Evolutionary conservation across 2,797 vertebrate genomes (phyloP).

Genomic region (Ctenochaetus hawaiiensis): DNA sequence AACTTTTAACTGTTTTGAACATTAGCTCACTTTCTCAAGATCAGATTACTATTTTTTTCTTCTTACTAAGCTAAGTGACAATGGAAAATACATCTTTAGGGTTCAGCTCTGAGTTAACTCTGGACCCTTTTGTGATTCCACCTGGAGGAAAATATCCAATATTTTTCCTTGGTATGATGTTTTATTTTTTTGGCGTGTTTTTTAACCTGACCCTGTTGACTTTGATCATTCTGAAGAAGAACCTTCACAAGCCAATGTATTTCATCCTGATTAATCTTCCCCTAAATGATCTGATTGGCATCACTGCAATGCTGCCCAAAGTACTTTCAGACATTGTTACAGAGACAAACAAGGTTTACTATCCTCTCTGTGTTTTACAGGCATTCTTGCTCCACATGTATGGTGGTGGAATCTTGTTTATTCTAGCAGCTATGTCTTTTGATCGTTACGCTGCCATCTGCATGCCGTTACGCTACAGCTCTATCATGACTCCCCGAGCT

Average conservation of each 20-base stretch:
- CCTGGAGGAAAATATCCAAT: conserved; percentile 77
- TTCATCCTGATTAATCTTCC: conserved; percentile 82
- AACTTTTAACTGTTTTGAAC: neutral
- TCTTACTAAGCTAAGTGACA: neutral
- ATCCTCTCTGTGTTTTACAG: conserved; percentile 83
- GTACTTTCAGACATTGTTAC: conserved; percentile 74
- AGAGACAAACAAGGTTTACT: conserved; percentile 68
- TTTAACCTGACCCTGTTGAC: conserved; percentile 81
- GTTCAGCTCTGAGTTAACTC: conserved; percentile 65
- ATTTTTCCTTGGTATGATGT: conserved; percentile 72
- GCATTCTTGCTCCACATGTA: conserved; percentile 86
- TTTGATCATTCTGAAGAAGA: conserved; percentile 74
- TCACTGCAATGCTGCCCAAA: conserved; percentile 81
- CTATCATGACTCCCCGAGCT: conserved; percentile 73
- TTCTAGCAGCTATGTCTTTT: conserved; percentile 85
- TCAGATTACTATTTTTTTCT: neutral
- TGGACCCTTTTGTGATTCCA: conserved; percentile 78
- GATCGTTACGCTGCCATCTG: conserved; percentile 86
- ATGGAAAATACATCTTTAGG: conserved; percentile 78
- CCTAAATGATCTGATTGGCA: conserved; percentile 80
- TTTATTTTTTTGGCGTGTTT: conserved; percentile 75
- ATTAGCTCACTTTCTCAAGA: neutral
- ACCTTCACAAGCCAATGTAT: conserved; percentile 83
- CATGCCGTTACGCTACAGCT: conserved; percentile 78
- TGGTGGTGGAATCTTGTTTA: conserved; percentile 81